Evolutionary conservation across 1,140 invertebrate genomes (phyloP), one percentile per base, ranked within the genome.

Genomic region (Colletes gigas): DNA sequence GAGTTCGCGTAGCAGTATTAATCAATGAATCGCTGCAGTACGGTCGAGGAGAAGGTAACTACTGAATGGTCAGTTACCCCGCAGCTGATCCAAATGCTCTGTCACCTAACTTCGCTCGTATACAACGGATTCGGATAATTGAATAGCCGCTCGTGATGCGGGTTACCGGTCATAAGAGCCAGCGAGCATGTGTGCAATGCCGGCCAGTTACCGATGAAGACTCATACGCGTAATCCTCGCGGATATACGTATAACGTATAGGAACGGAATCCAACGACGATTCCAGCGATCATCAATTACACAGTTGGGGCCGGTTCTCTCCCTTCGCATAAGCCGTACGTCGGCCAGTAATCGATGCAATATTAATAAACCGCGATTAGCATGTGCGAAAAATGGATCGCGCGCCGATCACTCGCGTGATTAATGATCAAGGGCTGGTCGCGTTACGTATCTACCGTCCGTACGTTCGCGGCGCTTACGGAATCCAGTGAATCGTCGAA

Each of bases 361-460:
- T 86, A 86, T 86, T 86, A 86, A 86, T 86, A 86, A 86, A 86
- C 85, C 84, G 72, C 81, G 85, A 86, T 86, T 86, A 86, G 85
- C 84, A 86, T 86, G 84, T 83, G 85, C 76, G 84, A 86, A 86
- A 86, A 86, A 86, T 86, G 72, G 85, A 83, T 86, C 80, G 79
- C 19, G 44, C 57, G 50, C 67, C 80, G 83, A 85, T 83, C 85
- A 60, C 6, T 65, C 71, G 82, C 79, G 76, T 86, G 85, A 86
- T 86, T 86, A 86, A 86, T 79, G 85, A 86, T 83, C 67, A 17
- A 59, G 50, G 17, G 67, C 55, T 54, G n/a, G 44, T 17, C 55
- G 3, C 68, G n/a, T 44, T 44, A 44, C 44, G 8, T 30, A 30
- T 30, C 30, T 30, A 30, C 30, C 30, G 30, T 30, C 30, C 30